These are phyloP conservation scores for Chloroclysta siterata DNA, from an alignment of 2,888 invertebrate genomes.

Conservation along the genomic window DNA sequence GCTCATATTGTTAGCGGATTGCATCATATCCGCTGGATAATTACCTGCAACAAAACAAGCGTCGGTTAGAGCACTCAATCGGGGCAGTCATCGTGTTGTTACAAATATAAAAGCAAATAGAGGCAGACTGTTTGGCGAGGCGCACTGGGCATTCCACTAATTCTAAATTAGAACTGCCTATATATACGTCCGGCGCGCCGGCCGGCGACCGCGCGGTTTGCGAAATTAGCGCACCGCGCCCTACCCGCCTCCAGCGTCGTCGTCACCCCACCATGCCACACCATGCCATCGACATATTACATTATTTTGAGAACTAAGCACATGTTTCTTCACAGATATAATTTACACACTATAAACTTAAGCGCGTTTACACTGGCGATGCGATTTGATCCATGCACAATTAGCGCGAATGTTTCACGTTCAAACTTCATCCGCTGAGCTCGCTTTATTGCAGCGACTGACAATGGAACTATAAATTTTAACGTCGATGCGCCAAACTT, in stretches of 20 bases:
- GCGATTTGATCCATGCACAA: slow-evolving; percentile 47
- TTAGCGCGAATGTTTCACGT: slow-evolving; percentile 49
- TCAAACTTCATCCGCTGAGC: slow-evolving; percentile 41
- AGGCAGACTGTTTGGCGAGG: slow-evolving; percentile 67
- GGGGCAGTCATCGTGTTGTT: slow-evolving; percentile 28
- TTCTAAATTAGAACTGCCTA: slow-evolving; percentile 61
- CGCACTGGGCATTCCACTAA: slow-evolving; percentile 54
- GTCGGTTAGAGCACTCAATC: slow-evolving; percentile 37
- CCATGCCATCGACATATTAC: slow-evolving; percentile 52
- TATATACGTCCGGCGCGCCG: slow-evolving; percentile 47
- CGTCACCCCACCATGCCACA: slow-evolving; percentile 17
- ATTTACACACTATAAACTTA: slow-evolving; percentile 55
- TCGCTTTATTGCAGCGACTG: slow-evolving; percentile 39
- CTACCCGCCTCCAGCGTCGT: slow-evolving; percentile 39
- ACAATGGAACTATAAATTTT: slow-evolving; percentile 59
- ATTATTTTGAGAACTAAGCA: slow-evolving; percentile 68
- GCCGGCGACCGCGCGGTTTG: slow-evolving; percentile 34
- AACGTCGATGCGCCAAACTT: slow-evolving; percentile 48
- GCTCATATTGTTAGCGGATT: slow-evolving; percentile 17
- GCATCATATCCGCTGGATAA: slow-evolving; percentile 40
- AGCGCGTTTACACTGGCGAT: slow-evolving; percentile 41
- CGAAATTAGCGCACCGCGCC: slow-evolving; percentile 45
- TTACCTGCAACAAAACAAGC: slow-evolving; percentile 54
- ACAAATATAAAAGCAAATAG: slow-evolving; percentile 42
- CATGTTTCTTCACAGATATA: slow-evolving; percentile 50